These are phyloP conservation scores for Ploceus nigricollis DNA, from an alignment of 2,113 vertebrate genomes.

Conservation along the genomic window DNA sequence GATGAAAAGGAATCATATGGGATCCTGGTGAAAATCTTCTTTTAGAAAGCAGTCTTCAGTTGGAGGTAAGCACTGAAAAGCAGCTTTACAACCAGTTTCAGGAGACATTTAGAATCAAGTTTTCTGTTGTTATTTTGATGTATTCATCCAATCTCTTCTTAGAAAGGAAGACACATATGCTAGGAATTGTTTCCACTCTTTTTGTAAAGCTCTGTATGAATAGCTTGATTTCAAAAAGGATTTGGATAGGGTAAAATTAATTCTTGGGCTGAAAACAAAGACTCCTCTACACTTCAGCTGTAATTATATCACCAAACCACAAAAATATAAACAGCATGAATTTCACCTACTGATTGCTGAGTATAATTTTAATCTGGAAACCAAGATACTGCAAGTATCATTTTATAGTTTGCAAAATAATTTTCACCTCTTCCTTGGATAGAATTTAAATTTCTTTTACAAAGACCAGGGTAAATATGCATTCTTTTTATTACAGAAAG, in stretches of 20 bases:
- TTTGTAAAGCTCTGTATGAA: background rate
- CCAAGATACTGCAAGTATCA: background rate
- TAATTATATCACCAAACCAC: background rate
- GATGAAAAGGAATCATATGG: background rate
- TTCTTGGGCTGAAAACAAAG: background rate
- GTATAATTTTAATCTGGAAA: background rate
- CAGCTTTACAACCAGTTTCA: background rate
- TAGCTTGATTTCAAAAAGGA: background rate
- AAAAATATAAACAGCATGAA: background rate
- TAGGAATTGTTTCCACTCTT: background rate
- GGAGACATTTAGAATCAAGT: background rate
- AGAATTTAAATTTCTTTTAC: background rate
- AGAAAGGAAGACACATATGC: background rate
- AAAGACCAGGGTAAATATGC: background rate
- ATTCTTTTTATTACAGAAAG: background rate
- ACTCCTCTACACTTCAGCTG: background rate
- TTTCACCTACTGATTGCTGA: background rate
- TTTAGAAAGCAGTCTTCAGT: background rate
- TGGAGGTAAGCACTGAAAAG: background rate
- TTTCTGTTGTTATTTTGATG: background rate
- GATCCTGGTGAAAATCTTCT: background rate
- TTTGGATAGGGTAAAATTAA: background rate
- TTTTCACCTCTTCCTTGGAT: background rate
- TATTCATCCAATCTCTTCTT: background rate
- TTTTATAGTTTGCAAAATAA: background rate